These are phyloP conservation scores for Aphidoletes aphidimyza DNA, from an alignment of 2,888 invertebrate species.

Conservation along the genomic window DNA sequence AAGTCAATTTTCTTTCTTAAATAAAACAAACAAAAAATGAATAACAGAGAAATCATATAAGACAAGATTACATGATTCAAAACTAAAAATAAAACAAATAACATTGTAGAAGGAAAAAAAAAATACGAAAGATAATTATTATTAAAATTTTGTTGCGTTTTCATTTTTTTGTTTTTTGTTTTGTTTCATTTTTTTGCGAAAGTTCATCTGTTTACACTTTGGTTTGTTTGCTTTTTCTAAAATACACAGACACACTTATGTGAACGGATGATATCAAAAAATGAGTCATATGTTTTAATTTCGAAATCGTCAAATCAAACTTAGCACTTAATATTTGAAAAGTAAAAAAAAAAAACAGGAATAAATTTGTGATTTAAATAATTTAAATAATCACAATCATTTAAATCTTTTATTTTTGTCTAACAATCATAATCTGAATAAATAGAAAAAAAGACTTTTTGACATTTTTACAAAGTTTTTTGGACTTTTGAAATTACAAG, in stretches of 20 bases:
- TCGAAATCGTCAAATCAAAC: background rate
- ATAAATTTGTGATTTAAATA: constrained; percentile 47
- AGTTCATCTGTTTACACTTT: no score
- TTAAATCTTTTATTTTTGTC: background rate
- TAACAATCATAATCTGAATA: background rate
- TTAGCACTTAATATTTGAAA: background rate
- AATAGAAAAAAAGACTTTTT: background rate
- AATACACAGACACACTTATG: no score
- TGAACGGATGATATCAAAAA: constrained; percentile 2
- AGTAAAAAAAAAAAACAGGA: background rate
- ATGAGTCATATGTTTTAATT: background rate
- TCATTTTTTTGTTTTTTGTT: background rate
- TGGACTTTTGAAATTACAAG: no score
- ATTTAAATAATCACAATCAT: background rate
- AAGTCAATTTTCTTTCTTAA: constrained; percentile 28
- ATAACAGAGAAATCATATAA: background rate
- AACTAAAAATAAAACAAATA: background rate
- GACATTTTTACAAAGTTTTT: constrained; percentile 26
- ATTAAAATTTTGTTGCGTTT: constrained; percentile 30
- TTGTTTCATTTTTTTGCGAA: background rate
- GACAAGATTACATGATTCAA: background rate
- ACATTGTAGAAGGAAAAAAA: background rate
- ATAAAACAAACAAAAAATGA: background rate
- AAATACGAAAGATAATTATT: background rate
- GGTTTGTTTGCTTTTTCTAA: background rate